Conservation (phyloP, 1,140 invertebrate species). For the Calycopis cecrops region DNA sequence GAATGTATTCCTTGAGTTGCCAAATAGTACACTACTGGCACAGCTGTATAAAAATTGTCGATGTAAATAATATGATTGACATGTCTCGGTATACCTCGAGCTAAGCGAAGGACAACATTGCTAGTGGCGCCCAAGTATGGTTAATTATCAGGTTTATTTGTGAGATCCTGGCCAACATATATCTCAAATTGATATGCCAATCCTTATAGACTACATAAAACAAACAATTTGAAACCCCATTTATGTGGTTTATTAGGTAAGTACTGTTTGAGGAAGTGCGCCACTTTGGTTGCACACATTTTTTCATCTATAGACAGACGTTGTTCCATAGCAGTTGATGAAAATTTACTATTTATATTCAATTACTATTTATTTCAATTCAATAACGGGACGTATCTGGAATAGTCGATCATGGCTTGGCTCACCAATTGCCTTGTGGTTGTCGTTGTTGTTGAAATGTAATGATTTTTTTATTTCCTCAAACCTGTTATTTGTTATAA, state of each 20-base stretch:
- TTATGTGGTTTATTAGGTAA: slow-evolving; percentile 41
- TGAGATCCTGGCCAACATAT: slow-evolving; percentile 27
- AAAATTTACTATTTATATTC: slow-evolving; percentile 34
- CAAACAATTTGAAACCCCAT: slow-evolving; percentile 32
- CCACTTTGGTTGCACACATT: slow-evolving; percentile 42
- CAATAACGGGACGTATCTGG: slow-evolving; percentile 50
- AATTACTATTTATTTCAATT: too few species aligned
- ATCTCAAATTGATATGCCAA: slow-evolving; percentile 31
- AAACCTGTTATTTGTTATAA: slow-evolving; percentile 51
- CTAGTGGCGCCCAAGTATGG: slow-evolving; percentile 28
- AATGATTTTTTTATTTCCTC: slow-evolving; percentile 32
- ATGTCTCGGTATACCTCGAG: slow-evolving; percentile 30
- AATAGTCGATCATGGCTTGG: slow-evolving; percentile 41
- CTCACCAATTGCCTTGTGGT: slow-evolving; percentile 26
- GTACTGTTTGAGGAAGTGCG: slow-evolving; percentile 44
- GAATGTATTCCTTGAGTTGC: slow-evolving; percentile 27
- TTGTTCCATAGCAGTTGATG: slow-evolving; percentile 30
- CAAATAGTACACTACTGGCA: slow-evolving; percentile 31
- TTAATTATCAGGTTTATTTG: slow-evolving; percentile 18
- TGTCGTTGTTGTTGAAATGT: slow-evolving; percentile 31
- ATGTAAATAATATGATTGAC: slow-evolving; percentile 46
- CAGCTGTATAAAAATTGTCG: slow-evolving; percentile 32
- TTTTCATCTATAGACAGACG: slow-evolving; percentile 45
- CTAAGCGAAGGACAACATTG: slow-evolving; percentile 32
- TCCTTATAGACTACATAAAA: slow-evolving; percentile 22